Evolutionary conservation across 1,140 invertebrate species (phyloP).

Genomic region (Drosophila kurseongensis): DNA sequence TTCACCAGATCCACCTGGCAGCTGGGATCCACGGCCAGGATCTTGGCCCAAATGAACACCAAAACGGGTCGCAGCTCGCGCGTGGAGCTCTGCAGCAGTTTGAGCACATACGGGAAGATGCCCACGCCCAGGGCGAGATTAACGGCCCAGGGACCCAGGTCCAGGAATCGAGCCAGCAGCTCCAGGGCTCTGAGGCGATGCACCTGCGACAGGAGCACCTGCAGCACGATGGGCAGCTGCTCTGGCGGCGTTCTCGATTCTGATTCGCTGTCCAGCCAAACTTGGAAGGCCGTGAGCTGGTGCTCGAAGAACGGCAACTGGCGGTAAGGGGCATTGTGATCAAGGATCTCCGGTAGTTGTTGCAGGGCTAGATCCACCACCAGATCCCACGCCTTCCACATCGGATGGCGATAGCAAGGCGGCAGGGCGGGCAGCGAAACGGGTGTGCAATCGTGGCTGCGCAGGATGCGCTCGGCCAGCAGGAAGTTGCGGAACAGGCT

Average conservation of each 20-base stretch:
- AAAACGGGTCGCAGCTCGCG: constrained; percentile 95
- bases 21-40: constrained; percentile 97
- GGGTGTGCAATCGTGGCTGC: constrained; percentile 98
- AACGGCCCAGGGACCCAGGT: constrained; percentile 98
- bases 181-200: constrained; percentile 97
- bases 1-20: constrained; percentile 98
- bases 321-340: constrained; percentile 88
- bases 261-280: constrained; percentile 94
- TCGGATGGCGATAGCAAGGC: constrained; percentile 94
- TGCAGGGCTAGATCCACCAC: constrained; percentile 96
- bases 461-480: constrained; percentile 97
- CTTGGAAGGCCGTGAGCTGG: constrained; percentile 99
- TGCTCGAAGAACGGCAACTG: constrained; percentile 98
- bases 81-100: constrained; percentile 96
- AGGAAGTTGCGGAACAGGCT: constrained; percentile 99
- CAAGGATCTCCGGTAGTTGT: constrained; percentile 92
- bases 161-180: constrained; percentile 96
- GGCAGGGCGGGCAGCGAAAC: constrained; percentile 96
- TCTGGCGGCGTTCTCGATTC: constrained; percentile 93
- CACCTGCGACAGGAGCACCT: constrained; percentile 98
- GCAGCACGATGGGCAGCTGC: constrained; percentile 98
- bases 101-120: constrained; percentile 99
- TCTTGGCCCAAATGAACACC: constrained; percentile 99
- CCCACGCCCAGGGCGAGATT: constrained; percentile 98
- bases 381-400: constrained; percentile 99